phyloP scores from a whole-genome alignment of 2,888 invertebrate genomes.

The Aphodius sticticus region DNA sequence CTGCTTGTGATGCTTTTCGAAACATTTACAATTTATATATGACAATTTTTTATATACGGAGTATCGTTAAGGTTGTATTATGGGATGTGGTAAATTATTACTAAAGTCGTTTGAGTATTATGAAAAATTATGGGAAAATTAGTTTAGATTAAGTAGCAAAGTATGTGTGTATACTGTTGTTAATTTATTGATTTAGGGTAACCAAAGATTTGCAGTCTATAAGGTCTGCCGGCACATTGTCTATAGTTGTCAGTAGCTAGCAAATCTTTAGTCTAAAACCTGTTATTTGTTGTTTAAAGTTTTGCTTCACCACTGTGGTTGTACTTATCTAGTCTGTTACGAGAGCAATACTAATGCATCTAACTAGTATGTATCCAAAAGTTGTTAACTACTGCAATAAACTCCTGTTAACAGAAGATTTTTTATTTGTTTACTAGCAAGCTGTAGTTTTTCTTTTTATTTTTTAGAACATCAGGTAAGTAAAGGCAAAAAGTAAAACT shows the following conservation, averaged over 20 bases:
- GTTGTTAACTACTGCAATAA: slow-evolving; percentile 27
- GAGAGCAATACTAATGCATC: slow-evolving; percentile 14
- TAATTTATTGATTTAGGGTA: neutral
- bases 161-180: neutral
- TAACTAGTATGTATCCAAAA: slow-evolving; percentile 6
- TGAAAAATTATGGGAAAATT: neutral
- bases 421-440: neutral
- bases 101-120: neutral
- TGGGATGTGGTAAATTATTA: neutral
- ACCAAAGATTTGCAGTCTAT: neutral
- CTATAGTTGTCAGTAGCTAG: neutral
- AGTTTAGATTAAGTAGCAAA: neutral
- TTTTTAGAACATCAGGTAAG: no score
- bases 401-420: slow-evolving; percentile 16
- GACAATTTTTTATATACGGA: neutral
- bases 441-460: no score
- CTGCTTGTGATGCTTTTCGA: neutral
- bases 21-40: neutral
- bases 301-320: slow-evolving; percentile 6
- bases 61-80: no score
- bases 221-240: neutral
- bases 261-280: neutral
- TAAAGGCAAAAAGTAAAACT: no score
- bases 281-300: slow-evolving; percentile 6
- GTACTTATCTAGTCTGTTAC: slow-evolving; percentile 21